These are phyloP conservation scores for Melopsittacus undulatus DNA, from an alignment of 2,797 vertebrate species.

Conservation along the genomic window DNA sequence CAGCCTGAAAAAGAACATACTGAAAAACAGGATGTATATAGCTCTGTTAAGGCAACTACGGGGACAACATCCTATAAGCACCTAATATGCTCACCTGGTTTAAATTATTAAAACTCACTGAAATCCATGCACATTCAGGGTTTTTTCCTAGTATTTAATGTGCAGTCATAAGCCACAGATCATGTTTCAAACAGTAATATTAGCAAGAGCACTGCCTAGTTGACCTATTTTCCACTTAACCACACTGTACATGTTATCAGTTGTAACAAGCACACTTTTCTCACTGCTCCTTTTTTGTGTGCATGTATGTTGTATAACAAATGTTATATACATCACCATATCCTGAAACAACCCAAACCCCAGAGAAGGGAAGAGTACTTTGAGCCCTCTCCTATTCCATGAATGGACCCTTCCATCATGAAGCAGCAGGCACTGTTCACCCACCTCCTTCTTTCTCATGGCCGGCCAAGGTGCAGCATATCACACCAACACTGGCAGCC, in stretches of 20 bases:
- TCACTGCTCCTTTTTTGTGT: neutral
- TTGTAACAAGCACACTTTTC: neutral
- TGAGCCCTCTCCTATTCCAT: neutral
- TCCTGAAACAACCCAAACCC: neutral
- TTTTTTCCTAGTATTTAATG: neutral
- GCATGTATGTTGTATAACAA: neutral
- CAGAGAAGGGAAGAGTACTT: neutral
- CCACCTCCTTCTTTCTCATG: neutral
- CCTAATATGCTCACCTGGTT: neutral
- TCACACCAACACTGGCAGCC: neutral
- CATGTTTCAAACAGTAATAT: neutral
- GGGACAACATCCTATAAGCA: neutral
- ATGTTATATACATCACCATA: rapidly evolving
- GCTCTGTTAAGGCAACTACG: neutral
- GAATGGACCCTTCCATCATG: rapidly evolving
- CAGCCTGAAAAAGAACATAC: neutral
- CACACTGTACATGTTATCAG: neutral
- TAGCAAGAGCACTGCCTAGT: neutral
- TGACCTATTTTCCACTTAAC: conserved; percentile 16
- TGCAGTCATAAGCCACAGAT: neutral
- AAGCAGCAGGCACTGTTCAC: neutral
- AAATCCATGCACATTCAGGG: neutral
- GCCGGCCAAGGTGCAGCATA: rapidly evolving
- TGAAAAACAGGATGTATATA: neutral
- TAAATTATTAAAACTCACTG: neutral